phyloP scores from a whole-genome alignment of 2,113 vertebrate genomes.

The mouse (Mus musculus) region DNA sequence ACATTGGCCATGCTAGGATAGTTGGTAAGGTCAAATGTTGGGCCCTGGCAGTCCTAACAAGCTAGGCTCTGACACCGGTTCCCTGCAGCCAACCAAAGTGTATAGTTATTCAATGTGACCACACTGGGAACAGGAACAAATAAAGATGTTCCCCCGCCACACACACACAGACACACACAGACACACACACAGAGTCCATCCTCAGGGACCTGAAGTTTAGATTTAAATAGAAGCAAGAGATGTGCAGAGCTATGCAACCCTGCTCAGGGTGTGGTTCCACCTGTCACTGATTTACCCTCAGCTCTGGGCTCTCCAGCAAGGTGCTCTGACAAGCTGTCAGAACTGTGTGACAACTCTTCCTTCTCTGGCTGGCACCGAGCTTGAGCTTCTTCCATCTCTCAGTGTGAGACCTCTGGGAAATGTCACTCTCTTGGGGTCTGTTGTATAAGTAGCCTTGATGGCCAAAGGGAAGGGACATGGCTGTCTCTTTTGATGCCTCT shows the following conservation, averaged over 20 bases:
- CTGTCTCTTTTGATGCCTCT: background rate
- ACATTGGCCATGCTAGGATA: background rate
- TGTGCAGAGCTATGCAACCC: background rate
- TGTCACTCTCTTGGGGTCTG: background rate
- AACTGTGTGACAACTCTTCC: background rate
- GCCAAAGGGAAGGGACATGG: background rate
- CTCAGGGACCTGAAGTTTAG: background rate
- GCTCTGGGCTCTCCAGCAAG: background rate
- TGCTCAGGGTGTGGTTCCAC: background rate
- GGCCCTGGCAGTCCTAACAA: background rate
- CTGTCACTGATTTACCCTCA: background rate
- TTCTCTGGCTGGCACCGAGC: background rate
- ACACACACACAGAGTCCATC: no score
- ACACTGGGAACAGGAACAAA: background rate
- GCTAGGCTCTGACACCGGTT: background rate
- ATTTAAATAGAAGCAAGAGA: background rate
- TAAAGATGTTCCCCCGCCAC: background rate
- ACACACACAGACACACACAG: no score
- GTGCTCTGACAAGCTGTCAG: background rate
- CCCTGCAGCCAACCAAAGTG: background rate
- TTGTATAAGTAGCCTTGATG: background rate
- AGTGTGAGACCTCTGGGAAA: background rate
- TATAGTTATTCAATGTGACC: background rate
- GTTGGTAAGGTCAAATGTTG: no score
- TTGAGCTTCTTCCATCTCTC: background rate